Evolutionary conservation across 2,113 vertebrate genomes (phyloP).

Genomic region (Piaya cayana): DNA sequence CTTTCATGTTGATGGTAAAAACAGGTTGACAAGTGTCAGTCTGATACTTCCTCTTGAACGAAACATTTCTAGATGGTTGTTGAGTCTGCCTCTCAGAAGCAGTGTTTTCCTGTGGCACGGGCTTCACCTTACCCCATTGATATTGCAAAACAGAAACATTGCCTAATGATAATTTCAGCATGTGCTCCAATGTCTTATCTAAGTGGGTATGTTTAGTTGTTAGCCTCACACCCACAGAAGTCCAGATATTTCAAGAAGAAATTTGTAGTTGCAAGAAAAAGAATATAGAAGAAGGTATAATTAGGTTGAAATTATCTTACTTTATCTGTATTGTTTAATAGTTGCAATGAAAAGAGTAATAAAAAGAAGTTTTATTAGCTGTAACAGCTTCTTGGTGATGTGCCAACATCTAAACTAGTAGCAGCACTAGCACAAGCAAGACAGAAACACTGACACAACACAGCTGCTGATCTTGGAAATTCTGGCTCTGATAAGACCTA

Average conservation of each 20-base stretch:
- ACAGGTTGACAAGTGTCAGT: not conserved
- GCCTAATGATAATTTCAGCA: not conserved
- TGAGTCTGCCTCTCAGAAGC: not conserved
- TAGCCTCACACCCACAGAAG: not conserved
- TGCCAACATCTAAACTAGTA: not conserved
- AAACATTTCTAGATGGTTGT: not conserved
- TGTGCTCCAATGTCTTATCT: not conserved
- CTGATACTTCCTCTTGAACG: not conserved
- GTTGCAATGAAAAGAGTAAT: not conserved
- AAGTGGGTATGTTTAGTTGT: not conserved
- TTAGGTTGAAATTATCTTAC: not conserved
- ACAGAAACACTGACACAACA: not conserved
- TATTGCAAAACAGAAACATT: not conserved
- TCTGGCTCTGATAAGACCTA: not conserved
- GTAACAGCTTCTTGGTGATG: not conserved
- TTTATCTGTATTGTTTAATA: not conserved
- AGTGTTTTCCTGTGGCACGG: not conserved
- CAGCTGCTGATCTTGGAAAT: conserved; percentile 1
- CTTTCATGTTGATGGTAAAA: not conserved
- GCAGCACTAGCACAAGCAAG: not conserved
- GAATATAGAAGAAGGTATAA: not conserved
- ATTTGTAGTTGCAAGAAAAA: not conserved
- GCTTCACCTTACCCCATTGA: not conserved
- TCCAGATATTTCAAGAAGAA: not conserved
- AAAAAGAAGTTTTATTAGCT: not conserved